A percentile compares a stretch with the other conserved stretches of the same genome.
Evolutionary conservation across 2,113 vertebrate species (phyloP).

Genomic region (Xiphias gladius): DNA sequence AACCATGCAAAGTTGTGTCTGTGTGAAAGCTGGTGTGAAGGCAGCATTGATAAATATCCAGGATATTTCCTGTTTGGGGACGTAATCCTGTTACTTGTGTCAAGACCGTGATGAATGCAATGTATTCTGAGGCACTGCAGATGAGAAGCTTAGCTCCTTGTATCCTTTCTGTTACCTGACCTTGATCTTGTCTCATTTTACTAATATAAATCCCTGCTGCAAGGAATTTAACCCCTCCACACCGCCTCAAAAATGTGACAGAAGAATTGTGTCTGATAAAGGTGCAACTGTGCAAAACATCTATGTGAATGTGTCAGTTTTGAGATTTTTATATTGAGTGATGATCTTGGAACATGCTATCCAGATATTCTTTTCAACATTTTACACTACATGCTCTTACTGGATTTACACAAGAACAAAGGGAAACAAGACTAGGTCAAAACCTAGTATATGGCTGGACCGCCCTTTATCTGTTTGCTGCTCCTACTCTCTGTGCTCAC

Average conservation of each 20-base stretch:
- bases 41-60: background rate
- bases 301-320: background rate
- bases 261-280: background rate
- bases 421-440: background rate
- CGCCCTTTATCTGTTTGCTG: too few species aligned
- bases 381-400: background rate
- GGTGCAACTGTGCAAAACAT: background rate
- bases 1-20: constrained; percentile 54
- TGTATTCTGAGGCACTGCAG: background rate
- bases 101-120: background rate
- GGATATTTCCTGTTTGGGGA: background rate
- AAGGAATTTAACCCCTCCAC: background rate
- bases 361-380: background rate
- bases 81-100: background rate
- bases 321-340: background rate
- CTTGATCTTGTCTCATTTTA: background rate
- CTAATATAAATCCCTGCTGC: background rate
- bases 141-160: background rate
- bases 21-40: constrained; percentile 18
- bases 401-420: constrained; percentile 19
- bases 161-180: background rate
- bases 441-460: too few species aligned
- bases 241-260: background rate
- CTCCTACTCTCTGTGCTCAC: too few species aligned
- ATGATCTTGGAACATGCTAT: background rate